Evolutionary conservation across 2,113 vertebrate species (phyloP).

Genomic region (Meles meles): DNA sequence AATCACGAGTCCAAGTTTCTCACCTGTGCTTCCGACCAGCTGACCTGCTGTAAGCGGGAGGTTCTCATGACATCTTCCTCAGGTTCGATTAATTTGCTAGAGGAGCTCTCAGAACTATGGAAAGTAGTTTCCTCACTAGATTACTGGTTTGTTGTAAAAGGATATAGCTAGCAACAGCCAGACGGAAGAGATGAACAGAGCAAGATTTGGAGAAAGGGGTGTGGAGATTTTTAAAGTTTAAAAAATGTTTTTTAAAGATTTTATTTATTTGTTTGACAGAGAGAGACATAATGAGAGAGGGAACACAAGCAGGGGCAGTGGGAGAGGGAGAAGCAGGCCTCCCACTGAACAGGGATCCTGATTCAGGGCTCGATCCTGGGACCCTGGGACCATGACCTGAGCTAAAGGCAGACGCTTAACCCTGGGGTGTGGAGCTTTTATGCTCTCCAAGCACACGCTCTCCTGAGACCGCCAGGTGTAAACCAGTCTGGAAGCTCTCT

Average conservation of each 20-base stretch:
- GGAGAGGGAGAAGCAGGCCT: no score
- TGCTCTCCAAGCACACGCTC: background rate
- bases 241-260: no score
- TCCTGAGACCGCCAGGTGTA: background rate
- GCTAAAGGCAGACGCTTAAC: no score
- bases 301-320: no score
- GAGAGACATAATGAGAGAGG: no score
- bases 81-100: background rate
- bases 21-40: background rate
- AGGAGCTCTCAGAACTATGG: background rate
- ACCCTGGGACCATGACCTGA: no score
- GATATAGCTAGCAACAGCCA: background rate
- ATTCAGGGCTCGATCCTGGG: no score
- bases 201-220: background rate
- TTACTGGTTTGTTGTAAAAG: background rate
- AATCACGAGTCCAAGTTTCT: background rate
- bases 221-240: background rate
- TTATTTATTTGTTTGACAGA: no score
- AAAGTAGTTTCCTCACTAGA: background rate
- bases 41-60: background rate
- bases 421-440: no score
- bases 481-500: background rate
- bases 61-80: background rate
- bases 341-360: no score
- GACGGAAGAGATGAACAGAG: background rate